Evolutionary conservation across 2,113 vertebrate genomes (phyloP), one percentile per base, ranked within the genome.

Genomic region (Leptocoma aspasia): DNA sequence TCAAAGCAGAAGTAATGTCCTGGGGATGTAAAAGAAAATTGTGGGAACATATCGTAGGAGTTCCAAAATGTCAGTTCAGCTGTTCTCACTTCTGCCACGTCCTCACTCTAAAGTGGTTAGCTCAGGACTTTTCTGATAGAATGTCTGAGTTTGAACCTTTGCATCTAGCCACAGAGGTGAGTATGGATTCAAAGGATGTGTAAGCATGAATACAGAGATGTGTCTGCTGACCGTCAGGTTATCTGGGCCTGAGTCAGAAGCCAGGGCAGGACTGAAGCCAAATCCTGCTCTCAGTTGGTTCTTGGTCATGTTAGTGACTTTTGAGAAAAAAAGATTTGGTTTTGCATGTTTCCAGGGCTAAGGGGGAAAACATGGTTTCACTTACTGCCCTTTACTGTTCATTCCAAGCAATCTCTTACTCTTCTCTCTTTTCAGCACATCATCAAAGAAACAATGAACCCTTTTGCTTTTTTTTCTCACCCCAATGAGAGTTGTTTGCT

Each of bases 361-460:
- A 78, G 68, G 24, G 68, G 65, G 64, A 8, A 78, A 70, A 53
- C 65, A 35, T 30, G 44, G 18, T 87, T 91, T 86, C 15, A 47
- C 69, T 82, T 71, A 60, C 27, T 90, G 52, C 61, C 45, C 39
- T 88, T 89, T 72, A 61, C 70, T 60, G 24, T 65, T 73, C 35
- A 31, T 87, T 87, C 61, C 26, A 52, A 80, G 50, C 54, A 79
- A 11, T 42, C 47, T 54, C 47, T 52, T 72, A 91, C 39, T 89
- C 64, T 28, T 90, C 70, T 37, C 59, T 80, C 42, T 70, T 94
- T 77, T 86, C 92, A 85, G 86, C 66, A 76, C 89, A 54, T 88
- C 90, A 97, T 93, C 47, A 65, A 86, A 94, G 86, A 97, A 92
- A 97, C 95, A 97, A 91, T 94, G 72, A 91, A 77, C 53, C 23